Conservation (phyloP, 2,797 vertebrate genomes). For the Carcharodon carcharias region DNA sequence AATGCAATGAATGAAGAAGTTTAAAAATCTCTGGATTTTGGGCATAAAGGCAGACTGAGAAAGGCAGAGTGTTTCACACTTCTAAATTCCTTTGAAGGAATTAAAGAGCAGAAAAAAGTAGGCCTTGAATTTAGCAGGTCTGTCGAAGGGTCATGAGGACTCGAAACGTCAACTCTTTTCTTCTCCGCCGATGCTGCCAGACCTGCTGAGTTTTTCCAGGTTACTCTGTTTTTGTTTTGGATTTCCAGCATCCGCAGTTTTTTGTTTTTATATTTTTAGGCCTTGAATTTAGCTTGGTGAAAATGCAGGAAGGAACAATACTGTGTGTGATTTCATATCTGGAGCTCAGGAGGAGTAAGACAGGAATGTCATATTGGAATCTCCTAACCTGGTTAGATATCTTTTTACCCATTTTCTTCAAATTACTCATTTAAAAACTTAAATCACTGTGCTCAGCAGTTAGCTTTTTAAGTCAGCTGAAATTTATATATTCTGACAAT, state of each 20-base stretch:
- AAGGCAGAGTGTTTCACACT: neutral
- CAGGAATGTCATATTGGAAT: neutral
- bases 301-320: neutral
- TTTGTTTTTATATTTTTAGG: too few species aligned
- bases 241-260: too few species aligned
- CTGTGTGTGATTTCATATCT: neutral
- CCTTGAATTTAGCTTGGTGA: neutral
- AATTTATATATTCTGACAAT: neutral
- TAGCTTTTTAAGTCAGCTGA: neutral
- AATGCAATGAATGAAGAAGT: neutral
- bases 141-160: too few species aligned
- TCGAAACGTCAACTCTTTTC: too few species aligned
- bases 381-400: neutral
- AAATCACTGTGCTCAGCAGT: neutral
- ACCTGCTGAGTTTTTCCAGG: too few species aligned
- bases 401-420: neutral
- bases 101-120: neutral
- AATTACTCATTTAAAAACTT: neutral
- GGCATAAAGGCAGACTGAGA: neutral
- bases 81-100: neutral
- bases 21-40: neutral
- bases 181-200: too few species aligned
- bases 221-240: too few species aligned
- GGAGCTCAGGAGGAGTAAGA: neutral
- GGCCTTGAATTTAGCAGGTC: too few species aligned